Base-by-base conservation (phyloP, 2,113 vertebrate species). In the Geococcyx californianus region DNA sequence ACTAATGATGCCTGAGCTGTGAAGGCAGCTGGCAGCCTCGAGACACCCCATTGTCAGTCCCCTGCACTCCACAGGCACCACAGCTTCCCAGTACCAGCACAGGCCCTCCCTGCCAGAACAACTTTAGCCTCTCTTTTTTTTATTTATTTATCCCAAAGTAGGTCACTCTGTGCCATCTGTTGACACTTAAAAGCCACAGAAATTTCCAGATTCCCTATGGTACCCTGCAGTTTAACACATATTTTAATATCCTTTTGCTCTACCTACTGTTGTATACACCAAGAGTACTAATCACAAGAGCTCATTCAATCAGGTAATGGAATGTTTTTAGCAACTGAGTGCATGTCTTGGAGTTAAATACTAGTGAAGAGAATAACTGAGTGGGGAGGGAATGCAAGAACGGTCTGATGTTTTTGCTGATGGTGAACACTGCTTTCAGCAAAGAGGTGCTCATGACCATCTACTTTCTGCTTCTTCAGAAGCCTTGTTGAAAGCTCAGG, bases 1-100 rank as follows among this genome's bases (percentile, higher is more conserved):
- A 84, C 87, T 97, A 95, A 95, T 89, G 93, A 87, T 69, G 88
- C 66, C 52, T 58, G 76, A 52, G 56, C 93, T 77, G 72, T 3
- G 0, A 74, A 89, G 76, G 66, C 90, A 83, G 70, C 90, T 95
- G 94, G 88, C 92, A 92, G 88, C 83, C 55, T 66, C 3, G 0
- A 83, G 82, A 92, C 78, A 58, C 63, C 67, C 74, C 82, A 49
- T 62, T 95, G 92, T 92, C 69, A 13, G 47, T n/a, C 42, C 64
- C 73, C 74, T 42, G 82, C 2, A 3, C 62, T 42, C 78, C 3
- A 7, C 59, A 42, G 73, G 26, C 20, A 1, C 47, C 0, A 0
- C 42, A 16, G 90, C 40, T 82, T 84, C 72, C 36, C 63, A 16
- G 62, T 11, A 49, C 44, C 82, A 66, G 40, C 82, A 40, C 52